phyloP scores from a whole-genome alignment of 2,113 vertebrate species.

The Caracal caracal region DNA sequence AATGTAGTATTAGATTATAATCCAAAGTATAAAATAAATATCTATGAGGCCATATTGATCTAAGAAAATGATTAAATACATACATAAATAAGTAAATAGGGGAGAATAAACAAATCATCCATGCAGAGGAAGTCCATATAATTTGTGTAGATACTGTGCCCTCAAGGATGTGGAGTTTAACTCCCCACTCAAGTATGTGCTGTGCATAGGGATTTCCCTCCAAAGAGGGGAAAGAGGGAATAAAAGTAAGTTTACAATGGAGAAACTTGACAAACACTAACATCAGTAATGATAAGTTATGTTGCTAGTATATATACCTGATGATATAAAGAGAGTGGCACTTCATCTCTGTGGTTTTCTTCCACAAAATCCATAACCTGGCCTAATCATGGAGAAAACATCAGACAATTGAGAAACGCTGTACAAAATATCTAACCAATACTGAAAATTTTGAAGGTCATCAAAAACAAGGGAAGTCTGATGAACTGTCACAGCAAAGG shows the following conservation, averaged over 20 bases:
- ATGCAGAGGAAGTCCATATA: background rate
- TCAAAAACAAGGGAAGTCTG: background rate
- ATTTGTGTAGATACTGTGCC: background rate
- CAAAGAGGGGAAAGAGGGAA: background rate
- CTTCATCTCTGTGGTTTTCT: background rate
- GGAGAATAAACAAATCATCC: background rate
- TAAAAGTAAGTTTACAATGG: background rate
- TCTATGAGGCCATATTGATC: background rate
- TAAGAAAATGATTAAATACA: background rate
- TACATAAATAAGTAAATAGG: background rate
- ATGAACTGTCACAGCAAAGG: background rate
- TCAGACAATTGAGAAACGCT: background rate
- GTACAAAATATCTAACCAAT: background rate
- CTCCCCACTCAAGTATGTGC: background rate
- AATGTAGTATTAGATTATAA: background rate
- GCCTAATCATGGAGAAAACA: background rate
- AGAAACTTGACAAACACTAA: background rate
- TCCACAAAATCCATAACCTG: background rate
- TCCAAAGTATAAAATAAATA: background rate
- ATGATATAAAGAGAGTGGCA: background rate
- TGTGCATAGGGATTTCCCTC: background rate
- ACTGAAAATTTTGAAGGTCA: background rate
- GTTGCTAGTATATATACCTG: background rate
- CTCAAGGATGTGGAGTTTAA: background rate
- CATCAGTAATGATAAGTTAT: background rate